Evolutionary conservation across 2,113 vertebrate species (phyloP).

Genomic region (Salminus brasiliensis): DNA sequence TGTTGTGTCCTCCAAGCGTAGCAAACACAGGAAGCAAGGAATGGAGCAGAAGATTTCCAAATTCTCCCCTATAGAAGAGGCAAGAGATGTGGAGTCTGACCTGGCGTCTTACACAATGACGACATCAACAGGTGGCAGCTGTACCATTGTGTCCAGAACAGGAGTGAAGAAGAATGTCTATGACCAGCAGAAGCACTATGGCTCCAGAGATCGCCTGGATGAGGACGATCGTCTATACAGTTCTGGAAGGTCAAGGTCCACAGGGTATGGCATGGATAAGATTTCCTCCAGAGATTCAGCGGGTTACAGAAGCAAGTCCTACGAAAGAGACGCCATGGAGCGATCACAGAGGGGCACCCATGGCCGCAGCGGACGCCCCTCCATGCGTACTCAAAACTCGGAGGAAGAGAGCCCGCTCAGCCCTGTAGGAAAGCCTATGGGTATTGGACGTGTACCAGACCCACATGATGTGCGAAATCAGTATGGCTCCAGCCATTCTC

Average conservation of each 20-base stretch:
- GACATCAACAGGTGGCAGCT: constrained; percentile 81
- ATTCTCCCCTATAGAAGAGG: constrained; percentile 98
- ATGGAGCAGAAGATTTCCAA: constrained; percentile 99
- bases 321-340: constrained; percentile 88
- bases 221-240: constrained; percentile 89
- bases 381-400: constrained; percentile 89
- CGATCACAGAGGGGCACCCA: constrained; percentile 85
- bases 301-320: constrained; percentile 88
- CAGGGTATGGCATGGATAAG: constrained; percentile 90
- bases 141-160: constrained; percentile 85
- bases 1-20: constrained; percentile 91
- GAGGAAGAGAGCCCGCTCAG: constrained; percentile 96
- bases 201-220: constrained; percentile 84
- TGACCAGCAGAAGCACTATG: constrained; percentile 94
- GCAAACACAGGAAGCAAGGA: constrained; percentile 96
- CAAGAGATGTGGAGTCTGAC: constrained; percentile 95
- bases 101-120: constrained; percentile 87
- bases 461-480: constrained; percentile 89
- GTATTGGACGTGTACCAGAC: constrained; percentile 80
- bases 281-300: constrained; percentile 83
- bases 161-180: constrained; percentile 93
- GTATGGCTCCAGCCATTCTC: constrained; percentile 97
- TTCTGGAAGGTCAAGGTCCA: constrained; percentile 84
- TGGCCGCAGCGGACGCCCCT: constrained; percentile 81
- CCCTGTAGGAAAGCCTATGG: constrained; percentile 86